Conservation (phyloP, 2,888 invertebrate genomes). For the Halictus quadricinctus region DNA sequence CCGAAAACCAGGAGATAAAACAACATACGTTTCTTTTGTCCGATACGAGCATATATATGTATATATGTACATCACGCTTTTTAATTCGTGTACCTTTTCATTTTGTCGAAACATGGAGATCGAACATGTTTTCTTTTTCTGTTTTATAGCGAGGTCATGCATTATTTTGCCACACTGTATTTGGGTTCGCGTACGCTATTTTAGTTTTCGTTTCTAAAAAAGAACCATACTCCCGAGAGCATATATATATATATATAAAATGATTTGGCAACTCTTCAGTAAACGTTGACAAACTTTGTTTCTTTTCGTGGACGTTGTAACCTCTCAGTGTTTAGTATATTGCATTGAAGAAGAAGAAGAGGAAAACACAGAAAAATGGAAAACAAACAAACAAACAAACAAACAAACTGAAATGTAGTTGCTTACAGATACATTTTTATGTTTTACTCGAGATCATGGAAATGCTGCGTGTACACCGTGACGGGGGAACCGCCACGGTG, state of each 20-base stretch:
- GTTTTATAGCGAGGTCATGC: conserved; percentile 47
- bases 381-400: background rate
- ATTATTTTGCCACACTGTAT: conserved; percentile 70
- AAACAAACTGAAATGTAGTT: conserved; percentile 42
- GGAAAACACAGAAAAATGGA: background rate
- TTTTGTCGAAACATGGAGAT: conserved; percentile 6
- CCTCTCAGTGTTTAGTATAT: conserved; percentile 54
- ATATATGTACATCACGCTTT: conserved; percentile 20
- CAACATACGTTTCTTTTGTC: conserved; percentile 6
- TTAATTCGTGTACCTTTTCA: conserved; percentile 29
- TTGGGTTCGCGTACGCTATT: conserved; percentile 63
- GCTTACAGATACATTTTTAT: conserved; percentile 55
- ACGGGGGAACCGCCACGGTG: conserved; percentile 31
- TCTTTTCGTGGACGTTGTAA: conserved; percentile 60
- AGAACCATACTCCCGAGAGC: conserved; percentile 54
- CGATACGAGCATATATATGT: conserved; percentile 5
- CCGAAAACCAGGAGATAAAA: conserved; percentile 1
- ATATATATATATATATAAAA: conserved; percentile 44
- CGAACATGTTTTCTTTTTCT: conserved; percentile 13
- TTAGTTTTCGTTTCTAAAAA: conserved; percentile 55
- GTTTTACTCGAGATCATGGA: conserved; percentile 54
- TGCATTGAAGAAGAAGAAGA: conserved; percentile 25
- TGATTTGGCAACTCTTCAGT: conserved; percentile 48
- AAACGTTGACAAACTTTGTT: conserved; percentile 56
- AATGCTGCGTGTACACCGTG: conserved; percentile 54